A percentile compares a stretch with the other conserved stretches of the same genome.
Conservation (phyloP, 2,888 invertebrate species). For the Electrophaes corylata region DNA sequence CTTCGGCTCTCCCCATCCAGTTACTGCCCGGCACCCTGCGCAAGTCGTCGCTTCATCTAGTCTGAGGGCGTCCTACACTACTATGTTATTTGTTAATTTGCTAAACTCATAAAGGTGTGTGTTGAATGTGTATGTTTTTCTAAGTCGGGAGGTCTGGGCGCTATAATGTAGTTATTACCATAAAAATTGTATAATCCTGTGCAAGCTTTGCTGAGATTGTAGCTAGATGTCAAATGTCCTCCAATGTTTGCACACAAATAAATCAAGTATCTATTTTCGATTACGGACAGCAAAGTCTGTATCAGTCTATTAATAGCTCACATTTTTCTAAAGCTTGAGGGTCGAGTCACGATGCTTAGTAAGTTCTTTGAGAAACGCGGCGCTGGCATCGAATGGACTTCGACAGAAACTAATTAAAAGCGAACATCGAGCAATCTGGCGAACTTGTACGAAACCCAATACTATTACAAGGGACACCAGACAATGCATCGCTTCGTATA, state of each 20-base stretch:
- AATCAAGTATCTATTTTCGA: neutral
- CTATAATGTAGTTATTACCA: no score
- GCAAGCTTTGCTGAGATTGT: no score
- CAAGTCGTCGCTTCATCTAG: no score
- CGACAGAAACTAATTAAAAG: constrained; percentile 73
- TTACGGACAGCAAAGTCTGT: neutral
- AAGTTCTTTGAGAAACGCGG: constrained; percentile 66
- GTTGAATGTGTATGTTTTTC: no score
- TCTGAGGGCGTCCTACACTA: no score
- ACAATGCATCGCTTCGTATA: constrained; percentile 37
- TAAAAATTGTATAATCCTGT: no score
- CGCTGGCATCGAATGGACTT: constrained; percentile 58
- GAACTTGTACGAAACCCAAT: constrained; percentile 46
- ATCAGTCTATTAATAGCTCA: constrained; percentile 27
- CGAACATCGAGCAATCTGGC: constrained; percentile 66
- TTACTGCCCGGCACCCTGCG: no score
- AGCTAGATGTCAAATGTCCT: no score
- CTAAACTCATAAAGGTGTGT: neutral
- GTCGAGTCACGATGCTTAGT: constrained; percentile 36
- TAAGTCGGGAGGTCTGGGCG: no score
- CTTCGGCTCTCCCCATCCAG: no score
- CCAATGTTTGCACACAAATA: no score
- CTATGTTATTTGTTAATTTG: neutral
- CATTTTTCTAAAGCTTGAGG: constrained; percentile 39
- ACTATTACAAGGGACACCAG: constrained; percentile 45